phyloP scores from a whole-genome alignment of 2,888 invertebrate genomes.

The Nebria salina region DNA sequence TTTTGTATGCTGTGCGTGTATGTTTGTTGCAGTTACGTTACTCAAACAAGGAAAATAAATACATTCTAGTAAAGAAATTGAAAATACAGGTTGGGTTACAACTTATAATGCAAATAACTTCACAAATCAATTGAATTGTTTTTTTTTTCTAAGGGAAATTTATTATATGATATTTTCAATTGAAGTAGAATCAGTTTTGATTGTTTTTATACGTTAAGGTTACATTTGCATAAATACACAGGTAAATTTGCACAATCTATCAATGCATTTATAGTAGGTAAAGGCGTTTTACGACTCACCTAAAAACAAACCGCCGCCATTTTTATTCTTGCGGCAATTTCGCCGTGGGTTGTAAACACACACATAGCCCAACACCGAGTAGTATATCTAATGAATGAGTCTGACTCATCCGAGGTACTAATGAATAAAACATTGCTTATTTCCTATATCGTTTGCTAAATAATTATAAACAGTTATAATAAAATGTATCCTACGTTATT shows the following conservation, averaged over 20 bases:
- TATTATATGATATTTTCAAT: too few relatives aligned
- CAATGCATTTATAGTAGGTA: slow-evolving; percentile 15
- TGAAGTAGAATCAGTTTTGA: too few relatives aligned
- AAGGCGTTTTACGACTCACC: slow-evolving; percentile 16
- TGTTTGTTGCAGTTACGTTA: background rate
- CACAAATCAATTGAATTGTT: too few relatives aligned
- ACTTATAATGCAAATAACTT: too few relatives aligned
- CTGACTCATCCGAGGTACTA: slow-evolving; percentile 5
- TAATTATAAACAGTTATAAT: slow-evolving; percentile 44
- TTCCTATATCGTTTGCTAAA: slow-evolving; percentile 38
- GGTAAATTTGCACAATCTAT: slow-evolving; percentile 21
- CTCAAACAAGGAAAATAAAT: background rate
- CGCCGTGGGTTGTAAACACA: background rate
- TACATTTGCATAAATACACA: slow-evolving; percentile 18
- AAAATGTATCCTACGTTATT: slow-evolving; percentile 18
- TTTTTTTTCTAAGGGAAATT: too few relatives aligned
- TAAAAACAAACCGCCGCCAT: slow-evolving; percentile 12
- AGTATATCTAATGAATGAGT: slow-evolving; percentile 13
- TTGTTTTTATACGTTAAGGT: background rate
- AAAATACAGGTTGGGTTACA: too few relatives aligned
- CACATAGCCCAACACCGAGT: background rate
- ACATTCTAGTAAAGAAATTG: too few relatives aligned
- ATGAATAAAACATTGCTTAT: slow-evolving; percentile 17
- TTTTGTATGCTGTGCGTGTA: background rate
- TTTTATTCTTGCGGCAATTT: slow-evolving; percentile 8